These are phyloP conservation scores for Apodemia hepburni DNA, from an alignment of 2,888 invertebrate species.

Conservation along the genomic window DNA sequence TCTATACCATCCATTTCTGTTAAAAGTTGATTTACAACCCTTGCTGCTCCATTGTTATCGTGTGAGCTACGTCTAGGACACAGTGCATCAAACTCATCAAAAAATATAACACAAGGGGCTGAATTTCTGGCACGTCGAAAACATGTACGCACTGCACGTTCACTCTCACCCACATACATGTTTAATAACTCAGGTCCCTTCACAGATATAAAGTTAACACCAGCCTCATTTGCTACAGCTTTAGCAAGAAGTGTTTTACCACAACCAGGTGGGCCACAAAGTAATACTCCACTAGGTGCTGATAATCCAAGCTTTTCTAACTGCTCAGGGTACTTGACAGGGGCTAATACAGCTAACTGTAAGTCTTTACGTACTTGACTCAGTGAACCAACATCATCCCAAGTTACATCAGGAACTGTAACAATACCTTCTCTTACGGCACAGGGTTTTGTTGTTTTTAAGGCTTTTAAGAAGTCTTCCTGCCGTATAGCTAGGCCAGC, in stretches of 20 bases:
- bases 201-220: conserved; percentile 98
- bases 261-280: conserved; percentile 98
- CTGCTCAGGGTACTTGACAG: conserved; percentile 92
- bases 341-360: conserved; percentile 94
- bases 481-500: conserved; percentile 84
- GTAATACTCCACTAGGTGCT: conserved; percentile 92
- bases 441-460: conserved; percentile 93
- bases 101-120: conserved; percentile 98
- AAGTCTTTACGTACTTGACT: conserved; percentile 93
- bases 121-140: conserved; percentile 97
- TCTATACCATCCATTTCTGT: conserved; percentile 99
- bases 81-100: conserved; percentile 98
- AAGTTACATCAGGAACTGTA: conserved; percentile 97
- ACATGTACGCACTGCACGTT: conserved; percentile 96
- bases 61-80: conserved; percentile 93
- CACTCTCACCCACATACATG: conserved; percentile 99
- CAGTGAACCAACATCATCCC: conserved; percentile 97
- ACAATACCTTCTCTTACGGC: conserved; percentile 98
- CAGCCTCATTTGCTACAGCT: conserved; percentile 99
- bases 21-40: conserved; percentile 97
- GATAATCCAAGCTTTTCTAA: conserved; percentile 89
- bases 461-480: conserved; percentile 88
- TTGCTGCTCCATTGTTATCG: conserved; percentile 85
- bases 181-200: conserved; percentile 99
- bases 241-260: conserved; percentile 98